Evolutionary conservation across 2,888 invertebrate genomes (phyloP).

Genomic region (Scaptomyza tumidula): DNA sequence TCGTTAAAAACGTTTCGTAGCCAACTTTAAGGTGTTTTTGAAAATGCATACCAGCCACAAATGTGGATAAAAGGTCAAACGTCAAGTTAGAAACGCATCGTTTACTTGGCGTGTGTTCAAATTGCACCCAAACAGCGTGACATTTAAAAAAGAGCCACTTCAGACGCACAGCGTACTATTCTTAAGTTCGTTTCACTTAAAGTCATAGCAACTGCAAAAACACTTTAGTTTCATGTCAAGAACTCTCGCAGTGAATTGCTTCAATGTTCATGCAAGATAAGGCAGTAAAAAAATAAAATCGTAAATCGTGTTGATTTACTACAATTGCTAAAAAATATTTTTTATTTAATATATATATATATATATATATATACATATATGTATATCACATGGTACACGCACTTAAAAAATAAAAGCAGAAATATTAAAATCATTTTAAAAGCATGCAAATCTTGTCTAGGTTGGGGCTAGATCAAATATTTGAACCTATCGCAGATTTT

Average conservation of each 20-base stretch:
- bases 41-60: background rate
- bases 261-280: background rate
- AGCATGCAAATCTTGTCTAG: slow-evolving; percentile 48
- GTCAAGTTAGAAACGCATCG: background rate
- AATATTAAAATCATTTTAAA: slow-evolving; percentile 25
- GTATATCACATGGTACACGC: background rate
- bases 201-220: background rate
- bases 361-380: too few relatives aligned
- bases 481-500: slow-evolving; percentile 58
- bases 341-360: slow-evolving; percentile 4
- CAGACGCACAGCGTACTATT: background rate
- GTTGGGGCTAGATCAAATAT: slow-evolving; percentile 46
- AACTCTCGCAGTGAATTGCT: background rate
- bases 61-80: slow-evolving; percentile 6
- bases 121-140: background rate
- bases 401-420: slow-evolving; percentile 20
- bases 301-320: slow-evolving; percentile 4
- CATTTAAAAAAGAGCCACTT: slow-evolving; percentile 5
- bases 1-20: background rate
- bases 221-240: background rate
- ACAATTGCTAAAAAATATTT: slow-evolving; percentile 10
- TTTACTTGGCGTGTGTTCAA: background rate
- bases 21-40: background rate
- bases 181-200: background rate
- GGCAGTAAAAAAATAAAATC: background rate